Evolutionary conservation across 2,888 invertebrate species (phyloP).

Genomic region (Gryllus longicercus): DNA sequence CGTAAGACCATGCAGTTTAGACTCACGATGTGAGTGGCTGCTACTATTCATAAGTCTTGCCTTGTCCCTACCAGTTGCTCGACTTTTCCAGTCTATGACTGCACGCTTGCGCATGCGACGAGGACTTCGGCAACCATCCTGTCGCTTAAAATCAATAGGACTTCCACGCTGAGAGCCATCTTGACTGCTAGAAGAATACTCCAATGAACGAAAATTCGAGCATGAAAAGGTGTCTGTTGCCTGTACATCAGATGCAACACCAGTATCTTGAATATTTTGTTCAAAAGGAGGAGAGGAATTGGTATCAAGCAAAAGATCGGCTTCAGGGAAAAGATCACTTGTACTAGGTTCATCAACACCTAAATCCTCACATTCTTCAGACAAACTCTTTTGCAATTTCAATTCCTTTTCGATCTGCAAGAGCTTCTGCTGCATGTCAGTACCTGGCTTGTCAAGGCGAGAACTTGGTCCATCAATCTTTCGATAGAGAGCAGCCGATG

Average conservation of each 20-base stretch:
- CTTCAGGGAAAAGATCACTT: slow-evolving; percentile 73
- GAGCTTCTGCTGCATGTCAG: slow-evolving; percentile 28
- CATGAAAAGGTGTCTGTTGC: slow-evolving; percentile 44
- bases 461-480: slow-evolving; percentile 18
- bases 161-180: slow-evolving; percentile 37
- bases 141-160: slow-evolving; percentile 1
- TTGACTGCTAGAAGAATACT: slow-evolving; percentile 48
- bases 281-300: slow-evolving; percentile 68
- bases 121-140: not conserved
- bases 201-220: slow-evolving; percentile 42
- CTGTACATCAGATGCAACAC: slow-evolving; percentile 45
- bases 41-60: not conserved
- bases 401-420: slow-evolving; percentile 31
- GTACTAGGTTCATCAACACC: slow-evolving; percentile 78
- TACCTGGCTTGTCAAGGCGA: slow-evolving; percentile 20
- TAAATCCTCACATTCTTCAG: slow-evolving; percentile 74
- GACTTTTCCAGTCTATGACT: slow-evolving; percentile 27
- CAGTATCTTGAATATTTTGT: slow-evolving; percentile 53
- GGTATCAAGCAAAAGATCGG: slow-evolving; percentile 63
- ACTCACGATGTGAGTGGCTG: not conserved
- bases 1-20: not conserved
- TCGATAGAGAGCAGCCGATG: slow-evolving; percentile 12
- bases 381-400: slow-evolving; percentile 64
- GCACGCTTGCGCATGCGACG: slow-evolving; percentile 18
- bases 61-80: not conserved